Percentiles rank a stretch among this genome's conserved stretches.
These are phyloP conservation scores for Sanderia malayensis DNA, from an alignment of 30 jellyfish, hydroid and myxozoan genomes.

Conservation along the genomic window DNA sequence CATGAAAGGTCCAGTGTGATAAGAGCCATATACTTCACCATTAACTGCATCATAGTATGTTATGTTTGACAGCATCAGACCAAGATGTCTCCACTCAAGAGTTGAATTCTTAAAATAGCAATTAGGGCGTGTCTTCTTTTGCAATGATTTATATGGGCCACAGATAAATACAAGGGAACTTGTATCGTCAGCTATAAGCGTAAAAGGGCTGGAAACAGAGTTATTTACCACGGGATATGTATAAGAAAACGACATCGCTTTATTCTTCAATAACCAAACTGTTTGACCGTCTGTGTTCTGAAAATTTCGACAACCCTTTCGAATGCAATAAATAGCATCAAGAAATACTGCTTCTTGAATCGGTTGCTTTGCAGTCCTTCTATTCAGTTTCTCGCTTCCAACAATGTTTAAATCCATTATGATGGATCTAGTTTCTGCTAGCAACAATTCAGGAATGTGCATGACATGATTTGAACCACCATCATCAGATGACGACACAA, in stretches of 20 bases:
- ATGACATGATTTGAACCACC: too few species aligned
- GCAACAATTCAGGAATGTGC: conserved; percentile 11
- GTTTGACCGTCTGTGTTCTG: not conserved
- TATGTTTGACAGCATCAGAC: not conserved
- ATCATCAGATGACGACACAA: conserved; percentile 3
- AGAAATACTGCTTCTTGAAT: conserved; percentile 12
- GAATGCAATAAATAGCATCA: conserved; percentile 35
- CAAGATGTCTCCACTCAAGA: conserved; percentile 13
- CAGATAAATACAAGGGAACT: not conserved
- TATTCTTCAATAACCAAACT: conserved; percentile 3
- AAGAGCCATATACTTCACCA: conserved; percentile 17
- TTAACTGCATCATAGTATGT: conserved; percentile 14
- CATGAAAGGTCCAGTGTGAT: not conserved
- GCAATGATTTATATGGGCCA: not conserved
- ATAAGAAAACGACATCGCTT: not conserved
- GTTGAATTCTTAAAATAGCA: conserved; percentile 18
- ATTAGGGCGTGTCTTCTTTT: not conserved
- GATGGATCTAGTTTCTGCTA: not conserved
- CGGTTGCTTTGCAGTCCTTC: not conserved
- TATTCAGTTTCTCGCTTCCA: conserved; percentile 4
- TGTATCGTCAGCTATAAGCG: not conserved
- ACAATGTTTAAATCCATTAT: conserved; percentile 5
- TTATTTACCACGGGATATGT: not conserved
- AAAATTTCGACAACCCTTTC: conserved; percentile 7
- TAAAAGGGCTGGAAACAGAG: not conserved